Conservation (phyloP, 2,113 vertebrate genomes). For the Crotalus tigris region DNA sequence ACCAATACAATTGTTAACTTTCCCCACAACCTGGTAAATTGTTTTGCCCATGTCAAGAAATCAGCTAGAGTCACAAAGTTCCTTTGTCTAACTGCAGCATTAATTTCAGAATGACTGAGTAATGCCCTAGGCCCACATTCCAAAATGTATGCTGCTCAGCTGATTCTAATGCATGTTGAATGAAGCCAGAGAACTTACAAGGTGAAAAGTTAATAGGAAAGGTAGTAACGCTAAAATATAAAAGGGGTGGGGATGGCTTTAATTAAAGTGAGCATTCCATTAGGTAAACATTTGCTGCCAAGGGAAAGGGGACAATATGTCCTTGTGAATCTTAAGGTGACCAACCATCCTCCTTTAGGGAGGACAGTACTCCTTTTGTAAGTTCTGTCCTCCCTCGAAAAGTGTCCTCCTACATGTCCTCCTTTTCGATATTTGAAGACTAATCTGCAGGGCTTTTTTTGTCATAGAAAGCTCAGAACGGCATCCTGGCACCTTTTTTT, state of each 20-base stretch:
- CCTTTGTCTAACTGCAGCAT: neutral
- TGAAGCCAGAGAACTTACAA: neutral
- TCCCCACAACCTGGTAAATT: neutral
- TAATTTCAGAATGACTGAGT: neutral
- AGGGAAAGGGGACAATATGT: neutral
- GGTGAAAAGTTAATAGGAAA: neutral
- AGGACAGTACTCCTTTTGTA: too few species aligned
- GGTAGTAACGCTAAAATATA: neutral
- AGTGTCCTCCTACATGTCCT: too few species aligned
- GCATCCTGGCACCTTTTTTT: too few species aligned
- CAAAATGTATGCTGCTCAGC: neutral
- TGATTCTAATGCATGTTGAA: neutral
- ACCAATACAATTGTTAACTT: neutral
- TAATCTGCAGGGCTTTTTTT: too few species aligned
- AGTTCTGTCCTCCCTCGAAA: too few species aligned
- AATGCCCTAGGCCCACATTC: neutral
- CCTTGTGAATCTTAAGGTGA: neutral
- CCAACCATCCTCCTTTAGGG: too few species aligned
- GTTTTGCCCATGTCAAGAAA: neutral
- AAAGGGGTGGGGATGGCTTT: neutral
- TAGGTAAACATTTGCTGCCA: neutral
- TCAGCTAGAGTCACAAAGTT: neutral
- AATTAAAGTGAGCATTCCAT: neutral
- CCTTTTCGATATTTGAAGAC: too few species aligned
- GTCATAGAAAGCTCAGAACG: too few species aligned